Base-by-base conservation (phyloP, 2,888 invertebrate species). In the Dynastes maya region DNA sequence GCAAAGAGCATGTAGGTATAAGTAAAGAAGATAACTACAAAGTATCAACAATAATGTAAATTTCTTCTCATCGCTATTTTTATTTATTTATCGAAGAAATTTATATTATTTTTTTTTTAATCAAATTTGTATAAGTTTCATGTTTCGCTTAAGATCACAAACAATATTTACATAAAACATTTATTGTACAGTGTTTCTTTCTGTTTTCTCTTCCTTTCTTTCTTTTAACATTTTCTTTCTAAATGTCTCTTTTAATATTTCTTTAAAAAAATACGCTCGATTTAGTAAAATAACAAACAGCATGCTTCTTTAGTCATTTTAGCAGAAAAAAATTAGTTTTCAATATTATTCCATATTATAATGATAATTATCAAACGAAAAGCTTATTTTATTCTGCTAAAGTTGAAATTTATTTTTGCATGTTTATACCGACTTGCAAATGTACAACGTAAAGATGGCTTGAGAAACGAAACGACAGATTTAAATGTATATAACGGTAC, bases 321-420 rank as follows among this genome's bases (percentile, higher is more conserved):
- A 76, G 76, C 76, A 67, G 76, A 65, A 76, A 51, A 45, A 61
- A 37, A n/a, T 61, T 9, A 55, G 37, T 72, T 72, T 27, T 13
- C 37, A 53, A 53, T 58, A 58, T 45, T 2, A 45, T 11, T 37
- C 8, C 3, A 8, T 27, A 58, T 58, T 27, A 27, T 58, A 55
- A 16, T 8, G 61, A 61, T 63, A 9, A 63, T n/a, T 32, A 63
- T 32, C 45, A 63, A 22, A n/a, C 40, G 61, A 22, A 63, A 45
- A 45, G n/a, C 37, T n/a, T 55, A 29, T 49, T 64, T 27, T 76
- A 51, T 80, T 81, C 81, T 81, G 81, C 81, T 80, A 75, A 81
- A 79, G 78, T 81, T 80, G 71, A 70, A 78, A 72, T 77, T 80
- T 79, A 76, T 64, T 81, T 81, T 78, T 78, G 80, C 80, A 81